A percentile compares a stretch with the other conserved stretches of the same genome.
Evolutionary conservation across 2,113 vertebrate species (phyloP).

Genomic region (Procavia capensis): DNA sequence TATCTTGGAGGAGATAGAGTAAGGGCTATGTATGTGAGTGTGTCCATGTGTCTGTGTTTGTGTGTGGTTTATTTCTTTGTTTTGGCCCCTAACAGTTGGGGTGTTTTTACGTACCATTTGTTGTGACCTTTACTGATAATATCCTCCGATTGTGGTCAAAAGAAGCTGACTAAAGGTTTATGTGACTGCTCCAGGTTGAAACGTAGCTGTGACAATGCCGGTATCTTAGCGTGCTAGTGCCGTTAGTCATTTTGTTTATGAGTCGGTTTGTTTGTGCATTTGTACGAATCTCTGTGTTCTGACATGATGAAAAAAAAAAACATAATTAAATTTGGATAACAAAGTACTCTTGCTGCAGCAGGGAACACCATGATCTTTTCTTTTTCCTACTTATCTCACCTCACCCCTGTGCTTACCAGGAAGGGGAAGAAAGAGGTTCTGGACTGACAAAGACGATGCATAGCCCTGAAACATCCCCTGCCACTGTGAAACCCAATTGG

Average conservation of each 20-base stretch:
- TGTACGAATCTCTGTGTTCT: neutral
- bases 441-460: neutral
- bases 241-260: neutral
- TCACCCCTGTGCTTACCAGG: neutral
- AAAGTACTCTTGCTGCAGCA: no score
- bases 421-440: neutral
- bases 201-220: neutral
- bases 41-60: no score
- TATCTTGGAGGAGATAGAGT: neutral
- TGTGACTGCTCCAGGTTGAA: constrained; percentile 30
- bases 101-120: constrained; percentile 63
- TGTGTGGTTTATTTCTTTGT: neutral
- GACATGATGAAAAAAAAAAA: neutral
- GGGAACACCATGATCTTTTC: rapidly evolving
- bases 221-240: no score
- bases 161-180: constrained; percentile 64
- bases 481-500: neutral
- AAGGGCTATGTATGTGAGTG: neutral
- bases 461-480: neutral
- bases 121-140: constrained; percentile 58
- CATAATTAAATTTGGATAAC: neutral
- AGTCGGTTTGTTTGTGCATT: neutral
- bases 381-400: neutral
- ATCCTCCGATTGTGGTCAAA: constrained; percentile 68
- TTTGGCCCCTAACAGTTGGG: constrained; percentile 10